phyloP scores from a whole-genome alignment of 2,888 invertebrate genomes.

The Halictus ligatus region DNA sequence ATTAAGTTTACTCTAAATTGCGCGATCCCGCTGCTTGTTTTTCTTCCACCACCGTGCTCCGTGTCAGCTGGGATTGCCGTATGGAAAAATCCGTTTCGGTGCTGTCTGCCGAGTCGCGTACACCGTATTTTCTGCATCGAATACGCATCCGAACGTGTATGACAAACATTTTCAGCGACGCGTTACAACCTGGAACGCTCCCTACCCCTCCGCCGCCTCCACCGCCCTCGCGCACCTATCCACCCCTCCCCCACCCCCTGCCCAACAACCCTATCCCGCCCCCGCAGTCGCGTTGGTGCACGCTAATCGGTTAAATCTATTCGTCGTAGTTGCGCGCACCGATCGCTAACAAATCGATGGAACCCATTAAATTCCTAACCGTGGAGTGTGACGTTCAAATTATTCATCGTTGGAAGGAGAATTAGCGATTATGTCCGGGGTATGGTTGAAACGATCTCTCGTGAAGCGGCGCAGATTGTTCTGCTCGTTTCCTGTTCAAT shows the following conservation, averaged over 20 bases:
- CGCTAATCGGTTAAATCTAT: constrained; percentile 56
- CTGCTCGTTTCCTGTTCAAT: not conserved
- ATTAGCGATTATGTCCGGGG: constrained; percentile 48
- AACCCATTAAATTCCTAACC: constrained; percentile 48
- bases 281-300: constrained; percentile 4
- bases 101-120: constrained; percentile 12
- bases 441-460: constrained; percentile 28
- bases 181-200: constrained; percentile 19
- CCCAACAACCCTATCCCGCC: not conserved
- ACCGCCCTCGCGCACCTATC: not conserved
- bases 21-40: constrained; percentile 67
- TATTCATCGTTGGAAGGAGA: constrained; percentile 43
- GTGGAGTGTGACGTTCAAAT: constrained; percentile 41
- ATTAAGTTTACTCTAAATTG: constrained; percentile 82
- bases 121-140: constrained; percentile 41
- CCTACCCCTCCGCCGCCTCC: not conserved
- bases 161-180: constrained; percentile 43
- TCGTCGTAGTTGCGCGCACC: constrained; percentile 30
- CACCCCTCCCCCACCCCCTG: not conserved
- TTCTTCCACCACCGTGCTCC: constrained; percentile 44
- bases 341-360: constrained; percentile 52
- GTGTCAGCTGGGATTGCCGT: constrained; percentile 20
- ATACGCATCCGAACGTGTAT: constrained; percentile 21
- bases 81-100: constrained; percentile 39
- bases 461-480: constrained; percentile 8